Conservation (phyloP, 1,140 invertebrate species). For the Platorchestia sp. region DNA sequence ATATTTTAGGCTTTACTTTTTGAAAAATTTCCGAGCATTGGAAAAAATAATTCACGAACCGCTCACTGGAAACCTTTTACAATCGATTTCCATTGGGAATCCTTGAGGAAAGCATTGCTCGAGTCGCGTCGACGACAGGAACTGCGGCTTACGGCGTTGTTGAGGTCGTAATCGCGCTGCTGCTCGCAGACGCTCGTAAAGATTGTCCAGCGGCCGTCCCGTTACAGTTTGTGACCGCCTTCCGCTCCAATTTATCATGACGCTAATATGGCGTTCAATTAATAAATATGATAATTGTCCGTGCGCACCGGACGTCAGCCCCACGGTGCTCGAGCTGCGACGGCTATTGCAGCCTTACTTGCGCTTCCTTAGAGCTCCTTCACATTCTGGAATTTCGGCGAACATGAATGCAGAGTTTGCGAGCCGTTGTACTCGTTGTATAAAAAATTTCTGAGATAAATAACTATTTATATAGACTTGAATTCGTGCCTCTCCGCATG, state of each 20-base stretch:
- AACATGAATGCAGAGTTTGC: not conserved
- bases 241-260: conserved; percentile 43
- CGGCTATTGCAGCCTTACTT: not conserved
- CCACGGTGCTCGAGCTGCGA: not conserved
- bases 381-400: not conserved
- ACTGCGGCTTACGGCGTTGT: not conserved
- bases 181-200: conserved; percentile 11
- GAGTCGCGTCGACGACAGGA: not conserved
- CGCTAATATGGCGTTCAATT: conserved; percentile 53
- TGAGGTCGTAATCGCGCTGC: not conserved
- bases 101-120: not conserved
- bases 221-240: conserved; percentile 27
- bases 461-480: no score
- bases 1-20: not conserved
- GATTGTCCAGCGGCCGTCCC: conserved; percentile 1
- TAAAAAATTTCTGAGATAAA: no score
- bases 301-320: conserved; percentile 21
- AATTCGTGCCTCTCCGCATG: no score
- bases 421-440: not conserved
- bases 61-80: not conserved
- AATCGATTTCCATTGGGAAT: not conserved
- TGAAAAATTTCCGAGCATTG: not conserved
- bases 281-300: conserved; percentile 49
- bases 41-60: not conserved
- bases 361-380: not conserved